Percentiles rank a stretch among this genome's conserved stretches.
Evolutionary conservation across 2,797 vertebrate genomes (phyloP).

Genomic region (Buphagus erythrorhynchus): DNA sequence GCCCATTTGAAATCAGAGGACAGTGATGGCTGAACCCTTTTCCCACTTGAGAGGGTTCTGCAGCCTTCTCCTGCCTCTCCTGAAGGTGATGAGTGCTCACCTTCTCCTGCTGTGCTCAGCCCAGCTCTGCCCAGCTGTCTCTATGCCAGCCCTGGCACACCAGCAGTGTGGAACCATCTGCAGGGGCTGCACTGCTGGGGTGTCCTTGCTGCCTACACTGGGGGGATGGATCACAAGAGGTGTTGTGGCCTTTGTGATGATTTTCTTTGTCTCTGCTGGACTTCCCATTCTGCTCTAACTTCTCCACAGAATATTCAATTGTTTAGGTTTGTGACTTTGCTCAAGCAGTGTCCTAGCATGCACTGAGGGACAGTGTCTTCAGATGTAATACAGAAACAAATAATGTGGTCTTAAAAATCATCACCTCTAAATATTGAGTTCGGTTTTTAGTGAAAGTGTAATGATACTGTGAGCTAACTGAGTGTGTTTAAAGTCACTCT

Average conservation of each 20-base stretch:
- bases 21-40: not conserved
- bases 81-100: not conserved
- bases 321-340: not conserved
- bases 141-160: rapidly evolving
- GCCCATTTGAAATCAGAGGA: not conserved
- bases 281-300: not conserved
- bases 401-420: not conserved
- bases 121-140: not conserved
- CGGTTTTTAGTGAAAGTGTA: not conserved
- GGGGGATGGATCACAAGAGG: not conserved
- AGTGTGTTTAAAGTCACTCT: not conserved
- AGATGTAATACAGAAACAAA: not conserved
- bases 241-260: not conserved
- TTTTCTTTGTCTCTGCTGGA: not conserved
- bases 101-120: not conserved
- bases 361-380: not conserved
- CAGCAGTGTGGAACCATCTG: rapidly evolving
- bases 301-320: not conserved
- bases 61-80: not conserved
- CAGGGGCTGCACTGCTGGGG: not conserved
- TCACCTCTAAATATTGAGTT: not conserved
- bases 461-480: not conserved
- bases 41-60: not conserved
- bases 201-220: rapidly evolving
- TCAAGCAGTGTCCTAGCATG: not conserved